A percentile compares a stretch with the other conserved stretches of the same genome.
phyloP scores from a whole-genome alignment of 1,140 invertebrate genomes.

The Pomacea maculata region DNA sequence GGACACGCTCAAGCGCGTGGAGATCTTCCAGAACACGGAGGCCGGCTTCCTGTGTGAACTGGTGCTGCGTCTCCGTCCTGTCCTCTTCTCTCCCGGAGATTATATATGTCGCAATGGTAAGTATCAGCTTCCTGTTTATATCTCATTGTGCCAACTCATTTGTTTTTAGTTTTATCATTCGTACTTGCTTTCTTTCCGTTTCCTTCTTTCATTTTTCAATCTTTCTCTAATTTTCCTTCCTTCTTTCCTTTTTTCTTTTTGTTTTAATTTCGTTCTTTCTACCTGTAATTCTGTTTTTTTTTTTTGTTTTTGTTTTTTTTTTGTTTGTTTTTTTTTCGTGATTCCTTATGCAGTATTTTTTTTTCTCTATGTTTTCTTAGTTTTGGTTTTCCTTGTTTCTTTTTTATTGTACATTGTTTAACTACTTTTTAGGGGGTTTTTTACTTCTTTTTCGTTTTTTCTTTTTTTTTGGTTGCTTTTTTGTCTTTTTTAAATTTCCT shows the following conservation, averaged over 20 bases:
- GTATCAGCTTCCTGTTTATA: slow-evolving; percentile 23
- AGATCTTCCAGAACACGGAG: slow-evolving; percentile 99
- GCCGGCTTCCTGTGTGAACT: slow-evolving; percentile 98
- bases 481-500: background rate
- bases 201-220: background rate
- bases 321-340: background rate
- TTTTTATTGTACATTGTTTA: background rate
- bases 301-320: background rate
- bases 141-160: background rate
- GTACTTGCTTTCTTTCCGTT: too few species aligned
- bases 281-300: background rate
- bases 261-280: background rate
- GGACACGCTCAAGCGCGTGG: slow-evolving; percentile 96
- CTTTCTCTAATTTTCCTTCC: too few species aligned
- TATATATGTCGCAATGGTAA: slow-evolving; percentile 98
- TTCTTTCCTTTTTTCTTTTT: too few species aligned
- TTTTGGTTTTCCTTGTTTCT: background rate
- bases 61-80: slow-evolving; percentile 90
- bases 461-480: background rate
- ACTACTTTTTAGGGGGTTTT: background rate
- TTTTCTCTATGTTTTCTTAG: background rate
- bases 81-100: slow-evolving; percentile 97
- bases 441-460: background rate
- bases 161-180: too few species aligned
- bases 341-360: background rate